Evolutionary conservation across 2,888 invertebrate species (phyloP).

Genomic region (Lissocephala sabroskyi): DNA sequence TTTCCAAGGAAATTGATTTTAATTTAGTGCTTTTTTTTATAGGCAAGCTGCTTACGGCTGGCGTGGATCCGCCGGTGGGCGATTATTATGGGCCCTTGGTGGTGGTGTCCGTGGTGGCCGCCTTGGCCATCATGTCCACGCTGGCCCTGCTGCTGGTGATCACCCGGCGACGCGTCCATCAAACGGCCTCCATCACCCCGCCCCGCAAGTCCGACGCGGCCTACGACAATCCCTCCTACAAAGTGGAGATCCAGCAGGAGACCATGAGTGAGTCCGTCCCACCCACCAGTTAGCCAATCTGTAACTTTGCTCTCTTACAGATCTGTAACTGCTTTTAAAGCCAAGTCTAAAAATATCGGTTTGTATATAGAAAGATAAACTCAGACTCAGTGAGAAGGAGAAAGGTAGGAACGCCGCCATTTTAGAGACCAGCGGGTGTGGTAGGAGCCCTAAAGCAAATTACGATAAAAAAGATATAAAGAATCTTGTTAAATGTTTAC

Average conservation of each 20-base stretch:
- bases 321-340: conserved; percentile 42
- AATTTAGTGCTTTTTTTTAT: conserved; percentile 4
- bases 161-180: conserved; percentile 80
- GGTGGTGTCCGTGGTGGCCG: conserved; percentile 89
- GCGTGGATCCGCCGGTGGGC: conserved; percentile 72
- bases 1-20: background rate
- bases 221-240: conserved; percentile 94
- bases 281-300: background rate
- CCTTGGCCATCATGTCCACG: conserved; percentile 87
- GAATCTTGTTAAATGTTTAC: conserved; percentile 37
- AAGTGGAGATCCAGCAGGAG: conserved; percentile 93
- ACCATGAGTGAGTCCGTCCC: conserved; percentile 82
- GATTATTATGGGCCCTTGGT: conserved; percentile 93
- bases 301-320: conserved; percentile 17
- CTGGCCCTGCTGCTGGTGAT: conserved; percentile 85
- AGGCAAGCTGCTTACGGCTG: conserved; percentile 75
- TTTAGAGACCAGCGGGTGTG: conserved; percentile 31
- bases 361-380: conserved; percentile 44
- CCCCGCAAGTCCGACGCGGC: conserved; percentile 87
- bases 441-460: conserved; percentile 50
- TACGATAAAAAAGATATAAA: conserved; percentile 6
- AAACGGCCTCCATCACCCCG: conserved; percentile 86
- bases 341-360: conserved; percentile 42
- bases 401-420: conserved; percentile 1
- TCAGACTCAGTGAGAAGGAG: conserved; percentile 45